These are phyloP conservation scores for Rhincodon typus DNA, from an alignment of 2,797 vertebrate species.

Conservation along the genomic window DNA sequence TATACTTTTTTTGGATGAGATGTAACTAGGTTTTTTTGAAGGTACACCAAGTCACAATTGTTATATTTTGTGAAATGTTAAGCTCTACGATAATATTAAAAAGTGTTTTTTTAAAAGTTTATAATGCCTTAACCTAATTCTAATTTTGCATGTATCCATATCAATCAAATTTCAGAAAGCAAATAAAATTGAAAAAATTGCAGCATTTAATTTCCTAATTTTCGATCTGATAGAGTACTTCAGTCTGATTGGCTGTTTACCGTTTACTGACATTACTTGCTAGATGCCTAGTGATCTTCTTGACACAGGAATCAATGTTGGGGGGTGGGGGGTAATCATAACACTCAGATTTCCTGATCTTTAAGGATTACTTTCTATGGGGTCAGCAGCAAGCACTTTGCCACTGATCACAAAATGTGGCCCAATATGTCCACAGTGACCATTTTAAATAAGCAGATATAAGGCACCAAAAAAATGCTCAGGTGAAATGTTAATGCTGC, in stretches of 20 bases:
- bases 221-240: not conserved
- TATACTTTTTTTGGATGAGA: not conserved
- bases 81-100: no score
- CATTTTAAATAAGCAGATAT: not conserved
- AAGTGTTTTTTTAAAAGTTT: not conserved
- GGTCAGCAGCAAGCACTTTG: not conserved
- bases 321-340: not conserved
- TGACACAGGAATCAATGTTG: not conserved
- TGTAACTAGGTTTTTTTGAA: no score
- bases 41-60: not conserved
- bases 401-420: not conserved
- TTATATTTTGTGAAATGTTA: not conserved
- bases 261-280: not conserved
- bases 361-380: not conserved
- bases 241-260: not conserved
- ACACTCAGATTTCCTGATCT: not conserved
- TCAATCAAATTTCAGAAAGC: not conserved
- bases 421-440: not conserved
- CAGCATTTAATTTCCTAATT: not conserved
- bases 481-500: not conserved
- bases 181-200: not conserved
- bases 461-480: not conserved
- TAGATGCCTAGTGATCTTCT: not conserved
- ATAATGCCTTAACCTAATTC: not conserved
- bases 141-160: not conserved